phyloP scores from a whole-genome alignment of 2,888 invertebrate genomes.

The Athalia cordata region DNA sequence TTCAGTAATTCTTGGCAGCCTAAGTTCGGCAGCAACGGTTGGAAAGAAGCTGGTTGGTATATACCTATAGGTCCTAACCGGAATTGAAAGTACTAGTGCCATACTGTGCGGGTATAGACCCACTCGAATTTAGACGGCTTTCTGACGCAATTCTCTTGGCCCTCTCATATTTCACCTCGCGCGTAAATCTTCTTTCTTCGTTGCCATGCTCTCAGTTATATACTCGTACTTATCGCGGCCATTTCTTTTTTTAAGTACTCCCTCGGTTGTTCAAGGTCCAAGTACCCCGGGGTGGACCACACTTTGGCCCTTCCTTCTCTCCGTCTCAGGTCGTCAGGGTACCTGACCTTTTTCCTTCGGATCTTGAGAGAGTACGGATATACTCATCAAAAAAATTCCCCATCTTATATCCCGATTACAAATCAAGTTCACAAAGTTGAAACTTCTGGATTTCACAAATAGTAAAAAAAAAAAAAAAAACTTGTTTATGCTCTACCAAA shows the following conservation, averaged over 20 bases:
- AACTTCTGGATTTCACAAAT: too few species aligned
- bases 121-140: constrained; percentile 19
- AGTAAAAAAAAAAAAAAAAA: too few species aligned
- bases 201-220: constrained; percentile 13
- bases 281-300: constrained; percentile 17
- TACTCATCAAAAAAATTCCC: not conserved
- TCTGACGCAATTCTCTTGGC: constrained; percentile 33
- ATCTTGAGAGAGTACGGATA: not conserved
- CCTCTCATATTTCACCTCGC: constrained; percentile 35
- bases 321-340: not conserved
- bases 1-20: constrained; percentile 9
- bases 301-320: constrained; percentile 1
- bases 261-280: constrained; percentile 29
- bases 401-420: too few species aligned
- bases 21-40: constrained; percentile 12
- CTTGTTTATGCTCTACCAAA: too few species aligned
- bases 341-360: constrained; percentile 14
- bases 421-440: too few species aligned
- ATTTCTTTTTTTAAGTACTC: constrained; percentile 33
- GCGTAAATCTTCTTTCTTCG: constrained; percentile 41
- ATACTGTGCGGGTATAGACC: not conserved
- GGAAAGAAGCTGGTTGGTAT: not conserved
- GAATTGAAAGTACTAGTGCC: not conserved
- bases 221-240: constrained; percentile 28
- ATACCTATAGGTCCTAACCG: not conserved